These are phyloP conservation scores for Drosophila subpulchrella DNA, from an alignment of 1,140 invertebrate genomes.

Conservation along the genomic window DNA sequence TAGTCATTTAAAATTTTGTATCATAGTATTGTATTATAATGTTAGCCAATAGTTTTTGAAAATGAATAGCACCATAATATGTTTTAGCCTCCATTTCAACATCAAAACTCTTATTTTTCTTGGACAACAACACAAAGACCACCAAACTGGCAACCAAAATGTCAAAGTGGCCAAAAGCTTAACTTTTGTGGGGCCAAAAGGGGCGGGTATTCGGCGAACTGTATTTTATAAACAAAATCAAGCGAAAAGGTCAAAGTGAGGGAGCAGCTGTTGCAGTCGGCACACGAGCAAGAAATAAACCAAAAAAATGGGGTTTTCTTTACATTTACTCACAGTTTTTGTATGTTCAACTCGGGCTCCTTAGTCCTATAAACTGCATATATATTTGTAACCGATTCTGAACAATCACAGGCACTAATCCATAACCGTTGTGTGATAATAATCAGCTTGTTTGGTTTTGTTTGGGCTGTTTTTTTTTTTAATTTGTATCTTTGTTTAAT, in stretches of 20 bases:
- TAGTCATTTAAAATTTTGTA: no score
- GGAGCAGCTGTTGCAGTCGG: conserved; percentile 17
- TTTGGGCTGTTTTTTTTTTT: conserved; percentile 5
- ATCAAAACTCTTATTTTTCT: not conserved
- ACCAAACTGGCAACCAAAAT: conserved; percentile 21
- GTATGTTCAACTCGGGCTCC: conserved; percentile 7
- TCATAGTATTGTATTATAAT: no score
- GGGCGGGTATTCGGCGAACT: conserved; percentile 24
- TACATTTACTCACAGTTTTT: conserved; percentile 21
- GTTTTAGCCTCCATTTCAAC: not conserved
- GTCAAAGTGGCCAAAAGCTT: conserved; percentile 31
- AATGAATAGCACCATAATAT: not conserved
- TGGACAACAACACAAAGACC: not conserved
- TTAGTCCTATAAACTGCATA: conserved; percentile 3
- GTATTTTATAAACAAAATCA: conserved; percentile 49
- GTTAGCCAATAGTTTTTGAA: not conserved
- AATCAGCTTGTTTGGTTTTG: not conserved
- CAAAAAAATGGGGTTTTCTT: not conserved
- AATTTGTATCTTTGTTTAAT: conserved; percentile 18
- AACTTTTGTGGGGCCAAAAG: conserved; percentile 22
- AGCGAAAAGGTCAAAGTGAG: conserved; percentile 51
- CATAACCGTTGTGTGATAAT: conserved; percentile 16
- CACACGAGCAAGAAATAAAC: not conserved
- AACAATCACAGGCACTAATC: conserved; percentile 32
- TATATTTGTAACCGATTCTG: not conserved